Evolutionary conservation across 2,888 invertebrate genomes (phyloP), one percentile per base, ranked within the genome.

Genomic region (Apoda limacodes): DNA sequence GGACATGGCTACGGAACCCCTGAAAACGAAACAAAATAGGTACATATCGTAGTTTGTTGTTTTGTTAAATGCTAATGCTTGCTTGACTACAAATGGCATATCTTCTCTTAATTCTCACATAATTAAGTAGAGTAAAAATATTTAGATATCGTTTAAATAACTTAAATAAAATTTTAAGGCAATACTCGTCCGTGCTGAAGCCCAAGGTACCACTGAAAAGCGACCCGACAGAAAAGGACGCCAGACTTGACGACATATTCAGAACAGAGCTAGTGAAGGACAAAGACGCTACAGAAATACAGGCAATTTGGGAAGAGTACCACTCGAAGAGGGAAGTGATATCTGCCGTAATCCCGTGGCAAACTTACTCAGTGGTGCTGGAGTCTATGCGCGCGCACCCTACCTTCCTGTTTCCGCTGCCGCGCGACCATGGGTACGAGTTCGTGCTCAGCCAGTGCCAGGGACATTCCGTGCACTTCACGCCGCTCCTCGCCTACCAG

Each of bases 401-500:
- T 0, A 84, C 87, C 14, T 95, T 95, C 61, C 49, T 95, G 34
- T 83, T 94, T 40, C 91, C 94, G 0, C 58, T 95, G 40, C 94
- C 94, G 0, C 82, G 93, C 28, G 84, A 87, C 11, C 86, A 90
- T 48, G 94, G 94, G 7, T 95, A 92, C 54, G 94, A 95, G 65
- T 94, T 94, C 60, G 85, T 94, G 30, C 81, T 94, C 78, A 78
- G 86, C 29, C 93, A 94, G 59, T 89, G 87, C 59, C 71, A 83
- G 22, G 85, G 84, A 2, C 86, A 89, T 43, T 80, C 88, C 25
- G 85, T 90, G 11, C 93, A 94, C 59, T 92, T 94, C 59, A 94
- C 94, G 2, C 91, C 94, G 0, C 69, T 95, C 5, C 72, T 93
- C 20, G 91, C 91, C 50, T 95, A 88, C 64, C 94, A 94, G 83